Conservation (phyloP, 2,113 vertebrate species). For the Sylvietta virens region DNA sequence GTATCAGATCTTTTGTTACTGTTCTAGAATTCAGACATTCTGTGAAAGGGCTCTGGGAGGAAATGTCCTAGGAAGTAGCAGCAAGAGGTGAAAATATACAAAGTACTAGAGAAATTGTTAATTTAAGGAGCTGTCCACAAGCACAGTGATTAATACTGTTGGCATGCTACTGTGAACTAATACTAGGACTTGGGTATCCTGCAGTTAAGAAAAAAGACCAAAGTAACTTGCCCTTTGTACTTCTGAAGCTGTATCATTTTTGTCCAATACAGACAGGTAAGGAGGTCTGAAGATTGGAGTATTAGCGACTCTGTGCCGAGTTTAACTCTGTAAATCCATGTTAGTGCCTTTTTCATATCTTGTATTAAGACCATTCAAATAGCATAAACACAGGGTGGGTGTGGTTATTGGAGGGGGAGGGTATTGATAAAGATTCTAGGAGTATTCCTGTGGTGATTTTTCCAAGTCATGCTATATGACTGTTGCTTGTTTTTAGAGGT, state of each 20-base stretch:
- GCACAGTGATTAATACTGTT: not conserved
- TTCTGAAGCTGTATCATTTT: not conserved
- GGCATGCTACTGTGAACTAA: not conserved
- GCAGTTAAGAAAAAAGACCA: not conserved
- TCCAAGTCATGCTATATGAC: not conserved
- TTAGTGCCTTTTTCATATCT: not conserved
- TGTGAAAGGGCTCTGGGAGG: slow-evolving; percentile 70
- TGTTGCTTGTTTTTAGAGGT: not conserved
- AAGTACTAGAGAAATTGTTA: slow-evolving; percentile 26
- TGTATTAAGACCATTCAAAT: not conserved
- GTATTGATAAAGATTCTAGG: not conserved
- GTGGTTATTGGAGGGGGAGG: not conserved
- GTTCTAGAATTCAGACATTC: slow-evolving; percentile 59
- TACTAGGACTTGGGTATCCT: not conserved
- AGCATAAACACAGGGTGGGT: not conserved
- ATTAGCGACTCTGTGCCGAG: not conserved
- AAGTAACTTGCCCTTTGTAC: not conserved
- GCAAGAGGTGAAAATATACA: slow-evolving; percentile 41
- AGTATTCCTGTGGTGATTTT: not conserved
- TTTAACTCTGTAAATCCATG: not conserved
- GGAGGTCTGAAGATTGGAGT: not conserved
- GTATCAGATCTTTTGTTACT: slow-evolving; percentile 50
- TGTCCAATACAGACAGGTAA: not conserved
- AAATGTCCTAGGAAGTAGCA: slow-evolving; percentile 58
- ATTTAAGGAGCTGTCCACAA: not conserved